Conservation (phyloP, 1,140 invertebrate genomes). For the Phymastichus coffea region DNA sequence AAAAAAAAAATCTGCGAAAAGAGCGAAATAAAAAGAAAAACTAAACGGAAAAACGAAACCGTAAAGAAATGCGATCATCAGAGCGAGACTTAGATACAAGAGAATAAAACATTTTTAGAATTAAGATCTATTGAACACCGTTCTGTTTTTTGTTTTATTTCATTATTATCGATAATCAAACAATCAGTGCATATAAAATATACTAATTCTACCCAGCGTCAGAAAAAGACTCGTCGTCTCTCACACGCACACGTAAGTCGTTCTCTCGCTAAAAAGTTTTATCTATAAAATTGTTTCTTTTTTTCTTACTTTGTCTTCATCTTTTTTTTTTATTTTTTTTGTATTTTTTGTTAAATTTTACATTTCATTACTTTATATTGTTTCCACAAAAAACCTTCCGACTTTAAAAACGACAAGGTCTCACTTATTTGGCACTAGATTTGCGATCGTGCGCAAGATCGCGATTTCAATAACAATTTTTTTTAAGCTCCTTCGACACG, state of each 20-base stretch:
- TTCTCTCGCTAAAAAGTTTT: conserved; percentile 21
- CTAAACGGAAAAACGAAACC: too few species aligned
- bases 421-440: conserved; percentile 56
- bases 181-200: conserved; percentile 60
- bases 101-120: conserved; percentile 39
- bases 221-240: conserved; percentile 53
- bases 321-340: conserved; percentile 22
- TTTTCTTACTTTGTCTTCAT: conserved; percentile 19
- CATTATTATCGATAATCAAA: conserved; percentile 56
- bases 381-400: neutral
- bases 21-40: conserved; percentile 19
- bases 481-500: neutral
- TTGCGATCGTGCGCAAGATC: conserved; percentile 41
- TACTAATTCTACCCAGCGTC: conserved; percentile 57
- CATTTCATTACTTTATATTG: neutral
- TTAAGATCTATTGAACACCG: conserved; percentile 57
- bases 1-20: too few species aligned
- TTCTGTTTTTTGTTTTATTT: conserved; percentile 36
- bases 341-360: too few species aligned
- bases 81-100: conserved; percentile 33
- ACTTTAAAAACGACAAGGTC: conserved; percentile 42
- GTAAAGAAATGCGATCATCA: conserved; percentile 21
- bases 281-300: conserved; percentile 12
- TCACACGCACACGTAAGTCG: conserved; percentile 30
- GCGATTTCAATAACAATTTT: conserved; percentile 45